phyloP scores from a whole-genome alignment of 2,113 vertebrate species.

The Anas platyrhynchos region DNA sequence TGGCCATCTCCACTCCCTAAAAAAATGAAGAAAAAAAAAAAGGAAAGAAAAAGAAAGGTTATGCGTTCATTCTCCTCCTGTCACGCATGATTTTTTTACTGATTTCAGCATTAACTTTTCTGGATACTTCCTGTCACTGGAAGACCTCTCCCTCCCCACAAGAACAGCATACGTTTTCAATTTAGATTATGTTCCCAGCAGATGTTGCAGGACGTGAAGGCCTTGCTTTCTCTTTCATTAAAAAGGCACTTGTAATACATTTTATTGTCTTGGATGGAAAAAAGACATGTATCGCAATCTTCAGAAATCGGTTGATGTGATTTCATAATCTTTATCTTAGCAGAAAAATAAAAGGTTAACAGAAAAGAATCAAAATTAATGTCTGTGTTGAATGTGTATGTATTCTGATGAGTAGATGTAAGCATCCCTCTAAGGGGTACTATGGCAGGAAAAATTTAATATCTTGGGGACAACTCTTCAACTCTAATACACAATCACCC shows the following conservation, averaged over 20 bases:
- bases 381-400: not conserved
- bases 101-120: constrained; percentile 58
- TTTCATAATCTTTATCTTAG: constrained; percentile 18
- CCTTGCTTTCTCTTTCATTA: constrained; percentile 72
- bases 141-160: constrained; percentile 32
- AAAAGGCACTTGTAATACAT: constrained; percentile 38
- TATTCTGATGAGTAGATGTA: not conserved
- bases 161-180: constrained; percentile 69
- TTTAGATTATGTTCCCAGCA: constrained; percentile 74
- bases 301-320: constrained; percentile 42
- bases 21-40: not conserved
- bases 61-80: constrained; percentile 36
- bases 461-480: not conserved
- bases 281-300: constrained; percentile 32
- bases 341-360: not conserved
- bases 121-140: constrained; percentile 59
- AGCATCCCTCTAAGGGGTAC: not conserved
- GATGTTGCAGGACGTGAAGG: constrained; percentile 62
- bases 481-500: not conserved
- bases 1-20: not conserved
- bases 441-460: not conserved
- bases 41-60: not conserved
- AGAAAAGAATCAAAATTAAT: not conserved
- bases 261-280: constrained; percentile 65
- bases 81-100: constrained; percentile 58